Conservation (phyloP, 2,113 vertebrate species). For the Esox niger region DNA sequence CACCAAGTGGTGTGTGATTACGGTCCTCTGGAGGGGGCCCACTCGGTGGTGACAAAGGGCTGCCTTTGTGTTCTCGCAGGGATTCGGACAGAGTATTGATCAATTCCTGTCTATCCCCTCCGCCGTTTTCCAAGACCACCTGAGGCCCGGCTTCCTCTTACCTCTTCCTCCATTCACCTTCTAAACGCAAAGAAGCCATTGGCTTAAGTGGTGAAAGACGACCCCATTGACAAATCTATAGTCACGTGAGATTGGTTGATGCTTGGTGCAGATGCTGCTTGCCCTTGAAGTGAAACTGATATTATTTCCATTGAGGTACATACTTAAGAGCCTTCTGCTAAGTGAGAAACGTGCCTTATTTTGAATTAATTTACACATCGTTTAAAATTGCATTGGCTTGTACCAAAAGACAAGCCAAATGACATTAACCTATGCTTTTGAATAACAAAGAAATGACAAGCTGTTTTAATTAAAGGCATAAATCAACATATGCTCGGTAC, state of each 20-base stretch:
- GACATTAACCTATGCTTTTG: no score
- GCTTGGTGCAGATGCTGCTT: not conserved
- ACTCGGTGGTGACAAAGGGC: not conserved
- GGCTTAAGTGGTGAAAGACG: not conserved
- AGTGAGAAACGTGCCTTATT: no score
- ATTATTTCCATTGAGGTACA: not conserved
- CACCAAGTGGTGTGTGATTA: not conserved
- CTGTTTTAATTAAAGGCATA: no score
- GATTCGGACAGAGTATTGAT: not conserved
- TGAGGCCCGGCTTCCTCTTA: not conserved
- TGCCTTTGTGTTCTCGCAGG: not conserved
- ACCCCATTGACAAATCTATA: not conserved
- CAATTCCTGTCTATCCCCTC: not conserved
- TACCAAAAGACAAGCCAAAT: no score
- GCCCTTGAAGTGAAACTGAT: not conserved
- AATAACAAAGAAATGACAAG: not conserved
- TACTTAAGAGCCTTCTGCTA: not conserved
- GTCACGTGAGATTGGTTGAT: not conserved
- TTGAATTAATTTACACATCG: no score
- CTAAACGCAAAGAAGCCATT: conserved; percentile 11
- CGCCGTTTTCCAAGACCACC: not conserved
- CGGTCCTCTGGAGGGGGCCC: no score
- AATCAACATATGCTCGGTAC: not conserved
- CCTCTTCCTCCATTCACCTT: not conserved
- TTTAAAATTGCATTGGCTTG: no score